These are phyloP conservation scores for Drosophila takahashii DNA, from an alignment of 1,140 invertebrate species.

Conservation along the genomic window DNA sequence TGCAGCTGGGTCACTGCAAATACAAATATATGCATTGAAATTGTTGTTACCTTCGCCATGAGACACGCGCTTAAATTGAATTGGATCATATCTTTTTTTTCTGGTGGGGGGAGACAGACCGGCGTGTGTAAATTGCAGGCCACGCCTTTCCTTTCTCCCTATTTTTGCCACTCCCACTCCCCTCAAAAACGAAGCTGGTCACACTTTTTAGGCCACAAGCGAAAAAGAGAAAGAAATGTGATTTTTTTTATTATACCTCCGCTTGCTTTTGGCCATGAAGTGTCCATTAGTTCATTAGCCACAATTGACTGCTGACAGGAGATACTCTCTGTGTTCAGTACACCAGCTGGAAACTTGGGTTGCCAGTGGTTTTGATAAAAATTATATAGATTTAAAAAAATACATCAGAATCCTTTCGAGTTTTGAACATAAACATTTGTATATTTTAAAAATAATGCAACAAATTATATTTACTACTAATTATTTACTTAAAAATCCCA, in stretches of 20 bases:
- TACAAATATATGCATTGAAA: slow-evolving; percentile 36
- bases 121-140: slow-evolving; percentile 19
- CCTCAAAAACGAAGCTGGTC: slow-evolving; percentile 4
- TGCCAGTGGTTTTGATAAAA: background rate
- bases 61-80: slow-evolving; percentile 81
- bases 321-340: slow-evolving; percentile 8
- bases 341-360: background rate
- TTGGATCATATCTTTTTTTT: slow-evolving; percentile 73
- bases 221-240: slow-evolving; percentile 21
- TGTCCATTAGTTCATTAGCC: slow-evolving; percentile 67
- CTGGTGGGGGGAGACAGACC: background rate
- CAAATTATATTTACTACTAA: too few relatives aligned
- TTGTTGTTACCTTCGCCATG: slow-evolving; percentile 61
- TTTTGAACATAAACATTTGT: too few relatives aligned
- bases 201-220: slow-evolving; percentile 21
- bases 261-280: slow-evolving; percentile 52
- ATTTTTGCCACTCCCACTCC: background rate
- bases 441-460: too few relatives aligned
- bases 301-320: slow-evolving; percentile 48
- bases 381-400: too few relatives aligned
- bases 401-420: too few relatives aligned
- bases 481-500: too few relatives aligned
- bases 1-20: slow-evolving; percentile 46
- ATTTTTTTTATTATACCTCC: slow-evolving; percentile 36
- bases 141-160: slow-evolving; percentile 19